Percentiles rank a stretch among this genome's conserved stretches.
phyloP scores from a whole-genome alignment of 2,797 vertebrate genomes.

The Spinus olivaceus region DNA sequence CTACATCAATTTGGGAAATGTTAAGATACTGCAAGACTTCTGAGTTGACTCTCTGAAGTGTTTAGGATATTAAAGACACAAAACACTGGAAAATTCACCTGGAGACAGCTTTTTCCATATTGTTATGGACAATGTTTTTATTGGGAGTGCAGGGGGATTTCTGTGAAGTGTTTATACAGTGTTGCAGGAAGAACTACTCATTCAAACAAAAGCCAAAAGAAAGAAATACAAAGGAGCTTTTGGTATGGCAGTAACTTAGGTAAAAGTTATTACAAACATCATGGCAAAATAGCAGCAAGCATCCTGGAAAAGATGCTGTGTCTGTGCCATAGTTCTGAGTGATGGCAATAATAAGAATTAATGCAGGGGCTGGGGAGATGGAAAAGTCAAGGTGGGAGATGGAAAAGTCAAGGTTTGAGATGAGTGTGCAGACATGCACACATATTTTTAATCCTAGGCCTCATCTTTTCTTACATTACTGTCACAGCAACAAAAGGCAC shows the following conservation, averaged over 20 bases:
- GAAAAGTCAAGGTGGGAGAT: not conserved
- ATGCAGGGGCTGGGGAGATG: not conserved
- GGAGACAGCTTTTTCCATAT: not conserved
- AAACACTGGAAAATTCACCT: not conserved
- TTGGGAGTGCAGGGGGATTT: not conserved
- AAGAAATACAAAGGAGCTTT: not conserved
- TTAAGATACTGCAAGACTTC: not conserved
- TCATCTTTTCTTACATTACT: not conserved
- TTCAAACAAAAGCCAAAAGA: not conserved
- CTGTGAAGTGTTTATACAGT: not conserved
- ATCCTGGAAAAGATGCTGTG: not conserved
- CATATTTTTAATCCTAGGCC: not conserved
- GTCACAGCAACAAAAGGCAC: not conserved
- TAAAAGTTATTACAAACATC: not conserved
- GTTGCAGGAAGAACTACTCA: conserved; percentile 15
- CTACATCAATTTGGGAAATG: not conserved
- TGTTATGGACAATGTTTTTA: not conserved
- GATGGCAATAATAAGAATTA: not conserved
- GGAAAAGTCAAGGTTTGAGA: not conserved
- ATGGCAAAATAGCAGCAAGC: not conserved
- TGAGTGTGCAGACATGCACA: not conserved
- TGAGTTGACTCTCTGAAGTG: not conserved
- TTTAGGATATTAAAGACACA: not conserved
- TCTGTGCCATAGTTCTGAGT: not conserved
- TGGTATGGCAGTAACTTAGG: not conserved